Evolutionary conservation across 2,797 vertebrate genomes (phyloP).

Genomic region (Spinibarbus caldwelli): DNA sequence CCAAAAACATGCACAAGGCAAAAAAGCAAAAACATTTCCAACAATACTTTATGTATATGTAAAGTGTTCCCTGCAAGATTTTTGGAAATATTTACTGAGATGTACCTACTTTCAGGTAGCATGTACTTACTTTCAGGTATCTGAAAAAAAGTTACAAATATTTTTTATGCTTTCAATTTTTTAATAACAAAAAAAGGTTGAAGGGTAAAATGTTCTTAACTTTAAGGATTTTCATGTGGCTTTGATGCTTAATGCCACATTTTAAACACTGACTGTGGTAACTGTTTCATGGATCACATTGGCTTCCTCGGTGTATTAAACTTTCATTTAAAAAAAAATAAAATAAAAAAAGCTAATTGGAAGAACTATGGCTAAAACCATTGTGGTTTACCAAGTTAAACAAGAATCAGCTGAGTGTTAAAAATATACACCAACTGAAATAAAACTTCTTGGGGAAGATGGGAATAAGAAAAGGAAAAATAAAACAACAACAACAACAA

Average conservation of each 20-base stretch:
- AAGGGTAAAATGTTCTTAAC: neutral
- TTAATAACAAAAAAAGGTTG: no score
- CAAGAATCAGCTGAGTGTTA: neutral
- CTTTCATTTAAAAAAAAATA: neutral
- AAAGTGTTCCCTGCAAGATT: neutral
- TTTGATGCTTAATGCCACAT: neutral
- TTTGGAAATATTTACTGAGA: neutral
- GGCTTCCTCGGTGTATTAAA: neutral
- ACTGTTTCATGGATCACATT: neutral
- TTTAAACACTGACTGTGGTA: constrained; percentile 3
- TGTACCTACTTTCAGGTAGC: no score
- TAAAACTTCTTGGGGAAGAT: neutral
- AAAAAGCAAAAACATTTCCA: neutral
- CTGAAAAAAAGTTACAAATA: neutral
- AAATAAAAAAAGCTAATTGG: neutral
- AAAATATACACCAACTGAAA: neutral
- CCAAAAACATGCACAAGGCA: neutral
- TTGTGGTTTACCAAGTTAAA: constrained; percentile 38
- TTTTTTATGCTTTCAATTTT: neutral
- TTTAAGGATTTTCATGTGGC: neutral
- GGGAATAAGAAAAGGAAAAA: neutral
- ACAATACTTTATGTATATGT: neutral
- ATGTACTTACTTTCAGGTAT: neutral
- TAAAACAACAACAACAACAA: no score
- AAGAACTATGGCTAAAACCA: constrained; percentile 12